Evolutionary conservation across 2,888 invertebrate species (phyloP), one percentile per base, ranked within the genome.

Genomic region (Erebia aethiops): DNA sequence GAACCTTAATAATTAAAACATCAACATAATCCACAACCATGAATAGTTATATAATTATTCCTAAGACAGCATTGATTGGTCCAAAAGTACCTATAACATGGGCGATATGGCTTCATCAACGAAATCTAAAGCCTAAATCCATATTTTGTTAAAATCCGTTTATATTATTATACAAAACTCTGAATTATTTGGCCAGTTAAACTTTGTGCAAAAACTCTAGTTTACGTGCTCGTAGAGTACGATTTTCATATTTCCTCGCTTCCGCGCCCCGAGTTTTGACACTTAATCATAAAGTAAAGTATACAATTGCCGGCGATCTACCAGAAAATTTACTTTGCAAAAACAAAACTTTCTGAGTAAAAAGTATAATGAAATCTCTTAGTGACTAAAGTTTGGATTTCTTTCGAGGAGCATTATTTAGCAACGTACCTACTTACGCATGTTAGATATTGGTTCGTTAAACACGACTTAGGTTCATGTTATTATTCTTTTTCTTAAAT

Each of bases 201-300:
- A 67, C 67, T 67, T 67, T 60, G 51, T 41, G 52, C 51, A 67
- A 67, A 67, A 67, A 61, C 51, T 51, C 67, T 67, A 67, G 51
- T 67, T 67, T 61, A 67, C 67, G 67, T 60, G 61, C 57, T 60
- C 60, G 67, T 67, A 67, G 67, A 67, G 58, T 58, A 67, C 67
- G 67, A 67, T 61, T 67, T 67, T 67, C 67, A 67, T 67, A 67
- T 61, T 67, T 67, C 35, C 60, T 41, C 67, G 67, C 60, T 52
- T 61, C 52, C 26, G 41, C 52, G 51, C 60, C 51, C 60, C 60
- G 57, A 67, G 67, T 67, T 67, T 67, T 67, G 67, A 67, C 67
- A 67, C 67, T 67, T 67, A 61, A 67, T 67, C 67, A 67, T 67
- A 67, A 67, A 67, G 60, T 58, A 58, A 57, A 46, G 67, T 67